Evolutionary conservation across 2,113 vertebrate genomes (phyloP), one percentile per base, ranked within the genome.

Genomic region (Chelonoidis abingdonii): DNA sequence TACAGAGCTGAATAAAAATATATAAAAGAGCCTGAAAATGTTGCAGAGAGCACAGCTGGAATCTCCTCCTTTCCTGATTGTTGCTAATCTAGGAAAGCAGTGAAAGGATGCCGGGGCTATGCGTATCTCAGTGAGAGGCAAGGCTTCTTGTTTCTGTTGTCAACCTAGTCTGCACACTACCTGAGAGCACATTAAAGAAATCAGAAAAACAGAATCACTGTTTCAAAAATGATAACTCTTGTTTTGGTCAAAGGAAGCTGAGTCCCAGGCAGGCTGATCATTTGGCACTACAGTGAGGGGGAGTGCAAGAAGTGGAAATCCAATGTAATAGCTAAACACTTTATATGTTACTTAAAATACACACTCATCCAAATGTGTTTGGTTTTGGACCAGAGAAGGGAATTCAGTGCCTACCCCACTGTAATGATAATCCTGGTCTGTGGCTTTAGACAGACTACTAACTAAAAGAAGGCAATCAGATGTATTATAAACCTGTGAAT

Each of bases 1-100:
- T 19, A 83, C 14, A 95, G 53, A 76, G 52, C 17, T 89, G 84
- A 93, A 84, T 50, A 92, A 89, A 87, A 94, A 54, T 38, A 12
- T 78, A 88, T 62, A 44, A 84, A 90, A 94, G 50, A 92, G 92
- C 19, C 86, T 81, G 29, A 96, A 96, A 90, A 95, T 94, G 92
- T 83, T 92, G 6, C 1, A 1, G 69, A 93, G 92, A 92, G 75
- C 86, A 92, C 89, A 85, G 44, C 44, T 95, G 85, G 59, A 97
- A 35, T 85, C 75, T 94, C 44, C 90, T 83, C 38, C 59, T 89
- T 94, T 89, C 62, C 56, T 91, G 79, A 87, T 91, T 93, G 95
- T 80, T 41, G 4, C 1, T 22, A 50, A 90, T 86, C 50, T 96
- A 59, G 92, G 89, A 86, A 92, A 97, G 90, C 22, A 91, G 14